Base-by-base conservation (phyloP, 1,140 invertebrate genomes). In the Paraescarpia echinospica region DNA sequence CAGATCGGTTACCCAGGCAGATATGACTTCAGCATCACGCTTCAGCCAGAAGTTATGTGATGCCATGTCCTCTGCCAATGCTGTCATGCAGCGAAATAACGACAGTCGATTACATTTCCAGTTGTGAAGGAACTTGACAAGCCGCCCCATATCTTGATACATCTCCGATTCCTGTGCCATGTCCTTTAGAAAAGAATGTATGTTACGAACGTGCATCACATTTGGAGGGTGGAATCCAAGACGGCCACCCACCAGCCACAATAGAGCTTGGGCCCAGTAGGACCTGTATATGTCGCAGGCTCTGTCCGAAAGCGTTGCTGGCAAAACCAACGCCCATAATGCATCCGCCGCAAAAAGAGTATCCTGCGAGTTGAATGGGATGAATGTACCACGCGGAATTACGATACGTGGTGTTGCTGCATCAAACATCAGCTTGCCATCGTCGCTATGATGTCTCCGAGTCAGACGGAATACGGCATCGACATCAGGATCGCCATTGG, bases 401-500 rank as follows among this genome's bases (percentile, higher is more conserved):
- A 94, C 91, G 8, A 94, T 91, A 9, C 93, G 93, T 51, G 94
- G 94, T 33, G 94, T 94, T 89, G 34, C n/a, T 33, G 90, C 34
- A 90, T 95, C 94, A 92, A 95, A 94, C 31, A 92, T 92, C 8
- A 95, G 92, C 59, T 95, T 93, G 6, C 95, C 59, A 8, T 34
- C 90, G 22, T 89, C 34, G 8, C 93, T 92, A 8, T 35, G 88
- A 34, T 91, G 88, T 92, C 94, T 94, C 89, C 94, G 93, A 6
- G 94, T 94, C 22, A 95, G 93, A 90, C 95, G 88, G 93, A 94
- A 95, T 92, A 96, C 94, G 18, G 95, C 95, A 93, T 96, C 95
- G n/a, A 96, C 94, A 93, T 96, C 95, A 18, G 95, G 95, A 92
- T 96, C 95, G 9, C 95, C 94, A 91, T 96, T 94, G 2, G 95